Evolutionary conservation across 2,113 vertebrate species (phyloP).

Genomic region (Lates calcarifer): DNA sequence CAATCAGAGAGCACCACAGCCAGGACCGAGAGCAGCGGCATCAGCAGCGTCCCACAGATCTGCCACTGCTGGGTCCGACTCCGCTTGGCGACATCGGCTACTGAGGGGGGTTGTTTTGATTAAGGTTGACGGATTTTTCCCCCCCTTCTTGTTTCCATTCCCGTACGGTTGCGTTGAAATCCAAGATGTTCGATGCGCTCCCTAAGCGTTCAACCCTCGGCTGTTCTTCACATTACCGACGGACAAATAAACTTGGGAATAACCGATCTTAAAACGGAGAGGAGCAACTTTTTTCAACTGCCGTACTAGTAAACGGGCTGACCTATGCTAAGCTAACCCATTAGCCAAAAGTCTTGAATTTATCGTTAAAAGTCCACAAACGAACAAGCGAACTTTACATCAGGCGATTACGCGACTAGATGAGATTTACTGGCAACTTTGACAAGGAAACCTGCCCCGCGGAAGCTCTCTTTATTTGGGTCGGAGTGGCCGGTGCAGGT

Average conservation of each 20-base stretch:
- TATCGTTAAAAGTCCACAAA: slow-evolving; percentile 32
- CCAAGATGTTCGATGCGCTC: slow-evolving; percentile 25
- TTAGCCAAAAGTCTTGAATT: slow-evolving; percentile 54
- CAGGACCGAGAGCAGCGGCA: slow-evolving; percentile 12
- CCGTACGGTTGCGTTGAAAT: neutral
- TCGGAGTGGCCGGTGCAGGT: slow-evolving; percentile 70
- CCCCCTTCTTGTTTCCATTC: neutral
- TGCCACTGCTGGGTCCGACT: slow-evolving; percentile 60
- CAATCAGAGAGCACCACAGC: slow-evolving; percentile 68
- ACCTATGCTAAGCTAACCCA: slow-evolving; percentile 78
- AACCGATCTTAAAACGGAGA: slow-evolving; percentile 44
- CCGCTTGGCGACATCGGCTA: slow-evolving; percentile 40
- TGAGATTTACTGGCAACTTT: neutral
- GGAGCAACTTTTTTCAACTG: slow-evolving; percentile 66
- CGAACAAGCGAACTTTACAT: neutral
- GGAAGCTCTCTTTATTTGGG: neutral
- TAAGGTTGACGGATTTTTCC: slow-evolving; percentile 50
- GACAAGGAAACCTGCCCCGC: neutral
- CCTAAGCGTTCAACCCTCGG: neutral
- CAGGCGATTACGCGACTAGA: neutral
- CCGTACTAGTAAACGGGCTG: slow-evolving; percentile 48
- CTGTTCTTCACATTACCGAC: neutral
- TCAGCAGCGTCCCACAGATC: slow-evolving; percentile 37
- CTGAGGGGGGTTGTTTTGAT: slow-evolving; percentile 70
- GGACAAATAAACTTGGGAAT: slow-evolving; percentile 44